These are phyloP conservation scores for Drosophila pseudoobscura DNA, from an alignment of 1,140 invertebrate species.

Conservation along the genomic window DNA sequence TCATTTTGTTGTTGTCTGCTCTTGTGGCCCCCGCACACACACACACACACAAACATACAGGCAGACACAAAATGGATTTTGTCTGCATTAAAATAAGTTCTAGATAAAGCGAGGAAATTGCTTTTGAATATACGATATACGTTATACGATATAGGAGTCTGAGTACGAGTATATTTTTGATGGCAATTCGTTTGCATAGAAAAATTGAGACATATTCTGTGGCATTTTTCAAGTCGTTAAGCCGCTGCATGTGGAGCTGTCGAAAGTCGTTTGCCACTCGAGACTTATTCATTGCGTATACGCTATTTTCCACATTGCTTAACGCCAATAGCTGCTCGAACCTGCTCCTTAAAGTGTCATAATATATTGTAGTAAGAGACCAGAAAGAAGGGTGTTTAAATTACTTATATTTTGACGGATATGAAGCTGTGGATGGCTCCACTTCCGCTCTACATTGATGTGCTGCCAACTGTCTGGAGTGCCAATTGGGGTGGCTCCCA, in stretches of 20 bases:
- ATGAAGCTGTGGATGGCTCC: too few species aligned
- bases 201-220: conserved; percentile 53
- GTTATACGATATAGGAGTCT: neutral
- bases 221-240: conserved; percentile 45
- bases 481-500: conserved; percentile 41
- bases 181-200: conserved; percentile 19
- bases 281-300: conserved; percentile 15
- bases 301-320: conserved; percentile 37
- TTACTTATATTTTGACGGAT: conserved; percentile 8
- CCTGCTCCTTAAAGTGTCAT: neutral
- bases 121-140: conserved; percentile 48
- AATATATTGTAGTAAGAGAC: too few species aligned
- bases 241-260: neutral
- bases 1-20: neutral
- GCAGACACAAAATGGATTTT: conserved; percentile 45
- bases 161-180: conserved; percentile 32
- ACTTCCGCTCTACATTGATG: neutral
- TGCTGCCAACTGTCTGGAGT: conserved; percentile 25
- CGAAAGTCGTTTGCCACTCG: too few species aligned
- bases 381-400: conserved; percentile 8
- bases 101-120: conserved; percentile 65
- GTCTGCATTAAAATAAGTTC: conserved; percentile 62
- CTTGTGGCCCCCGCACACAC: too few species aligned
- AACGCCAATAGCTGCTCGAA: neutral
- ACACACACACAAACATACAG: neutral